Conservation (phyloP, 2,113 vertebrate genomes). For the Psittacus erithacus region DNA sequence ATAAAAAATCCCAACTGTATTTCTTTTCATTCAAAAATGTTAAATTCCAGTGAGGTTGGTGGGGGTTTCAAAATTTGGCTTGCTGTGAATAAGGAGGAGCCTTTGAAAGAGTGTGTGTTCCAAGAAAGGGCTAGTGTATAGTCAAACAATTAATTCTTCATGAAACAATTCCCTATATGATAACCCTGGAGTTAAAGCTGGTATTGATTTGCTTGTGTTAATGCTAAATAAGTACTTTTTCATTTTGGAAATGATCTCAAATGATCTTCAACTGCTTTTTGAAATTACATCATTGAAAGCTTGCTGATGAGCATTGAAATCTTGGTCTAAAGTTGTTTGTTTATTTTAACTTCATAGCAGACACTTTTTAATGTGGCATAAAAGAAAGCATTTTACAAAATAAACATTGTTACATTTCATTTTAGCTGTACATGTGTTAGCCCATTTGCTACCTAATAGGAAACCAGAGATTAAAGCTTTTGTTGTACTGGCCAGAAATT, state of each 20-base stretch:
- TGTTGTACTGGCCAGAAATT: neutral
- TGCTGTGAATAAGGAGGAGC: neutral
- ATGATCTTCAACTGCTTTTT: neutral
- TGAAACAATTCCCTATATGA: neutral
- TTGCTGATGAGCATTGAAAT: neutral
- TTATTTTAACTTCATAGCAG: neutral
- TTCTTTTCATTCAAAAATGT: neutral
- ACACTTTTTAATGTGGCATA: neutral
- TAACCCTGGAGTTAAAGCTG: neutral
- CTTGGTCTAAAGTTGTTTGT: neutral
- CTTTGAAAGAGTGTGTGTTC: neutral
- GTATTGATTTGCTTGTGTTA: neutral
- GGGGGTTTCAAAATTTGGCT: neutral
- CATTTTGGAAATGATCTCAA: neutral
- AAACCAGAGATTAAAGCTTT: neutral
- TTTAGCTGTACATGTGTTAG: neutral
- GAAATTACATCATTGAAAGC: neutral
- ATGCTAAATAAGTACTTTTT: neutral
- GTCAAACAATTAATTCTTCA: neutral
- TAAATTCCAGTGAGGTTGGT: neutral
- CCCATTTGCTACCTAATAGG: neutral
- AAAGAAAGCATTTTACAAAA: neutral
- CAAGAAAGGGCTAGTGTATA: neutral
- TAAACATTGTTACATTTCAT: neutral
- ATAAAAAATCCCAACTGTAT: neutral